Percentiles rank a stretch among this genome's conserved stretches.
phyloP scores from a whole-genome alignment of 2,797 vertebrate species.

The Gadopsis bispinosus region DNA sequence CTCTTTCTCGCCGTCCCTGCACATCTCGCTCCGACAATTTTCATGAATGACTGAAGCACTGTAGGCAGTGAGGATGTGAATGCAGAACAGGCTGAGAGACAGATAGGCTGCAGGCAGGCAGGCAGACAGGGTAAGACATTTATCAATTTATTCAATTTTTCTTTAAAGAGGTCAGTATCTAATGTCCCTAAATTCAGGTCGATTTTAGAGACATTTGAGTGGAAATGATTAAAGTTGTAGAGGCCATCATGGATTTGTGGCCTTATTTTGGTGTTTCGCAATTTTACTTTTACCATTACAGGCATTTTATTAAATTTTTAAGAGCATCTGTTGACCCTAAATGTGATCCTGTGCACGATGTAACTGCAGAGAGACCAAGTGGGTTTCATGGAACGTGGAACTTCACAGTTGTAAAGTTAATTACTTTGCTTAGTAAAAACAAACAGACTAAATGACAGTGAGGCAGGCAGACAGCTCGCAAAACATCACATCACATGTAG shows the following conservation, averaged over 20 bases:
- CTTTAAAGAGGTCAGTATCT: neutral
- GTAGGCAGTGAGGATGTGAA: constrained; percentile 36
- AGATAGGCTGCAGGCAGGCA: constrained; percentile 6
- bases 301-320: neutral
- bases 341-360: neutral
- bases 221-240: neutral
- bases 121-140: constrained; percentile 10
- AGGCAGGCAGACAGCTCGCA: neutral
- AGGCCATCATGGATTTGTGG: neutral
- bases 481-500: neutral
- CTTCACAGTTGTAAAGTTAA: neutral
- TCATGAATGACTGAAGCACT: constrained; percentile 63
- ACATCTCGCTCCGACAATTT: constrained; percentile 44
- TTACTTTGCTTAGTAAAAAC: neutral
- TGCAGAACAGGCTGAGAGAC: constrained; percentile 19
- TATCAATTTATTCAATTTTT: neutral
- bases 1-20: neutral
- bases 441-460: neutral
- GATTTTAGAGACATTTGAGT: neutral
- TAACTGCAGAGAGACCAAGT: neutral
- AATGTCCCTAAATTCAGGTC: too few relatives aligned
- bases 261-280: neutral
- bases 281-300: neutral
- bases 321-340: neutral
- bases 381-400: neutral